Evolutionary conservation across 2,888 invertebrate species (phyloP).

Genomic region (Proisotoma minuta): DNA sequence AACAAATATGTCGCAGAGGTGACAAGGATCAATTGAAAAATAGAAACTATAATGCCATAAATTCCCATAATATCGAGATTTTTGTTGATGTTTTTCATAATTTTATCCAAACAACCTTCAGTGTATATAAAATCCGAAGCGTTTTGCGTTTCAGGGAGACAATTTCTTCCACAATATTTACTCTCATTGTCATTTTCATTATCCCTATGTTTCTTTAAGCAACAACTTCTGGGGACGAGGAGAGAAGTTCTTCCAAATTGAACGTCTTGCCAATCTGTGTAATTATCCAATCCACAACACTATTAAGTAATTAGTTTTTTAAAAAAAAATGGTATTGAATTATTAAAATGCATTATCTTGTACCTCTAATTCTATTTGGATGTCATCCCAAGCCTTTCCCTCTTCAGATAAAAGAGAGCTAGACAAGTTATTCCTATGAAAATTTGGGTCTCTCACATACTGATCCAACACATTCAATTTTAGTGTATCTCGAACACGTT

Average conservation of each 20-base stretch:
- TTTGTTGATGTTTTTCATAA: neutral
- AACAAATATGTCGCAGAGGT: neutral
- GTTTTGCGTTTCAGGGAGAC: conserved; percentile 15
- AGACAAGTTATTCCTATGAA: neutral
- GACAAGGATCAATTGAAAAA: neutral
- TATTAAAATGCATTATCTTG: neutral
- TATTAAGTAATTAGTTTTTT: neutral
- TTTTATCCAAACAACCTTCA: neutral
- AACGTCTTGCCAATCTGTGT: conserved; percentile 29
- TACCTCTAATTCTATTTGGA: neutral
- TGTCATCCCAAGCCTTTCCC: neutral
- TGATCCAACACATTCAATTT: neutral
- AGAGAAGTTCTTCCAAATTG: conserved; percentile 23
- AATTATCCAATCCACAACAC: conserved; percentile 26
- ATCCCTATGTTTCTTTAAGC: conserved; percentile 7
- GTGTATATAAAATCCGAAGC: neutral
- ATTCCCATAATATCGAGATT: neutral
- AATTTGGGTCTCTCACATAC: neutral
- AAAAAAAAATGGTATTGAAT: neutral
- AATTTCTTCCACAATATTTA: conserved; percentile 24
- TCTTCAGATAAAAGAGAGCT: neutral
- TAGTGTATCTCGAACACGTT: neutral
- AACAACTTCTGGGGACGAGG: conserved; percentile 20
- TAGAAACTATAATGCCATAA: neutral
- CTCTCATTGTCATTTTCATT: too few relatives aligned